These are phyloP conservation scores for Heliconius ethilla DNA, from an alignment of 2,888 invertebrate species.

Conservation along the genomic window DNA sequence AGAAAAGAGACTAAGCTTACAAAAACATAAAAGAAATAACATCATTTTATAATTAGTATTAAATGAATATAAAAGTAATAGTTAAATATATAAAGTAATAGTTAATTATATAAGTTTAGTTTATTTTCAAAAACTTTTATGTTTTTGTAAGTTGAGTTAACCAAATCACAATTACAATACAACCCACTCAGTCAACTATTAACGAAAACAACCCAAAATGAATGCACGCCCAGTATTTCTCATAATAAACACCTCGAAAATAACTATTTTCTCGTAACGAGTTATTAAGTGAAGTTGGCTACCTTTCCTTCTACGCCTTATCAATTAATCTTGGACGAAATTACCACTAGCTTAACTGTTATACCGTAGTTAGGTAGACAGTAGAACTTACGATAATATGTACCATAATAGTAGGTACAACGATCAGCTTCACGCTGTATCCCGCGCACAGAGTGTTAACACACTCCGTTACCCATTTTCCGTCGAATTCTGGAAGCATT, in stretches of 20 bases:
- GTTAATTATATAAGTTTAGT: too few relatives aligned
- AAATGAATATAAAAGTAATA: too few relatives aligned
- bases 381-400: neutral
- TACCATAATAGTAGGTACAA: too few relatives aligned
- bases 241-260: constrained; percentile 36
- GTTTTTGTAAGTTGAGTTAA: neutral
- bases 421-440: too few relatives aligned
- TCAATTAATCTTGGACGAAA: constrained; percentile 61
- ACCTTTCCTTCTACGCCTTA: constrained; percentile 40
- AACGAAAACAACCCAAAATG: constrained; percentile 13
- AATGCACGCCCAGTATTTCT: constrained; percentile 33
- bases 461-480: too few relatives aligned
- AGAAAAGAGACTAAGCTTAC: too few relatives aligned
- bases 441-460: too few relatives aligned
- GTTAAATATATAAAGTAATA: too few relatives aligned
- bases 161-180: constrained; percentile 2
- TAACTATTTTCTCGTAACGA: constrained; percentile 31
- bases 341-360: constrained; percentile 53
- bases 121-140: too few relatives aligned
- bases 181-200: neutral
- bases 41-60: too few relatives aligned
- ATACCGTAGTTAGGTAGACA: constrained; percentile 39
- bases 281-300: constrained; percentile 27
- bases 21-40: too few relatives aligned
- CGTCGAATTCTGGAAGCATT: too few relatives aligned